Evolutionary conservation across 2,113 vertebrate species (phyloP), one percentile per base, ranked within the genome.

Genomic region (Cryptomyrus ogoouensis): DNA sequence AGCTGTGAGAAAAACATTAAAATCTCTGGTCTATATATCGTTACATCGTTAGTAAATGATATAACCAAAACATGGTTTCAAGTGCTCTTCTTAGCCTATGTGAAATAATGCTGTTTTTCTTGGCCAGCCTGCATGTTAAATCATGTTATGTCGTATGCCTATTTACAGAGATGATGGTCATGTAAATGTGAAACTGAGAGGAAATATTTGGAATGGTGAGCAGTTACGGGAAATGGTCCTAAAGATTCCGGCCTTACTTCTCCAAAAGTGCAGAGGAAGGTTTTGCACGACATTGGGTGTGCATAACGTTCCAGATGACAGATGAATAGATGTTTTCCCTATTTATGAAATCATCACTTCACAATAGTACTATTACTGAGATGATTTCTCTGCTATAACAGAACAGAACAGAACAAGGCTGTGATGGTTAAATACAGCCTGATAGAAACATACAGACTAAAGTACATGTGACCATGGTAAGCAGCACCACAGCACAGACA

Each of bases 131-230:
- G 9, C n/a, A 77, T 49, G 35, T 39, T 42, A 44, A 31, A 44
- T 56, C 17, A 66, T 47, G 10, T 80, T 35, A 39, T 49, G 27
- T n/a, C 21, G 2, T 89, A 31, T 21, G 66, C 5, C 58, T 52
- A 42, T 83, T 80, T 88, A 77, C 44, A 70, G 52, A 3, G 5
- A 83, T 47, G 8, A 12, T 31, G 88, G 39, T 8, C 24, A 12
- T 27, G 47, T 49, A 53, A 90, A 66, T 85, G 24, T 27, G 39
- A 83, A 50, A 42, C 90, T 56, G 89, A 88, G 50, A 88, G 90
- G 87, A 89, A 89, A 88, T 49, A 10, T 13, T 12, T 88, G 49
- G 5, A 21, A 56, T 17, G 42, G n/a, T 39, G n/a, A 27, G 39
- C 5, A 49, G 27, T 89, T 83, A 88, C 58, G 17, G 19, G 44